Evolutionary conservation across 1,140 invertebrate species (phyloP).

Genomic region (Cyclina sinensis): DNA sequence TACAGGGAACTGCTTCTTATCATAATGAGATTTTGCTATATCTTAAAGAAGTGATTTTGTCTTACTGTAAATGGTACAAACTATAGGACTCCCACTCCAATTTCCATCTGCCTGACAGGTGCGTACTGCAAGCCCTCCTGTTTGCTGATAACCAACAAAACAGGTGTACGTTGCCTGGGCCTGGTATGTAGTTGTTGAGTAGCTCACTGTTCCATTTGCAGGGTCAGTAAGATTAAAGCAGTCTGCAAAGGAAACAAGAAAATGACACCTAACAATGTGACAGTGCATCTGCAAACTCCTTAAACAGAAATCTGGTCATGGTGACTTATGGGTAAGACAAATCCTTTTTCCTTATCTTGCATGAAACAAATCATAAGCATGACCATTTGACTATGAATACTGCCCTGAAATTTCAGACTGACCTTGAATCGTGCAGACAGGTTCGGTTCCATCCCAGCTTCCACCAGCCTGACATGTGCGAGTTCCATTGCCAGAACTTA

Average conservation of each 20-base stretch:
- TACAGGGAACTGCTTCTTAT: too few relatives aligned
- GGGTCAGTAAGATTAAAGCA: not conserved
- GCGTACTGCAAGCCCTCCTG: not conserved
- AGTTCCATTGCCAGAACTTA: not conserved
- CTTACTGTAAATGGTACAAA: slow-evolving; percentile 3
- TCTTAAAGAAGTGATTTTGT: too few relatives aligned
- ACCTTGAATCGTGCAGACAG: slow-evolving; percentile 34
- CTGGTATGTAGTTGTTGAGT: not conserved
- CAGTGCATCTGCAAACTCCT: too few relatives aligned
- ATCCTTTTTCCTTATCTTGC: too few relatives aligned
- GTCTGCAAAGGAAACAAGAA: slow-evolving; percentile 15
- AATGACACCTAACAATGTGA: too few relatives aligned
- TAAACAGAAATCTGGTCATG: too few relatives aligned
- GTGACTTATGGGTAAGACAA: too few relatives aligned
- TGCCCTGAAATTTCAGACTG: too few relatives aligned
- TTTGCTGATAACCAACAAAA: slow-evolving; percentile 4
- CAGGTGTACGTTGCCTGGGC: not conserved
- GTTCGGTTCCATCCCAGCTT: not conserved
- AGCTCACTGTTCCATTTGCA: not conserved
- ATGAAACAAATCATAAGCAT: too few relatives aligned
- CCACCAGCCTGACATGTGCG: slow-evolving; percentile 14
- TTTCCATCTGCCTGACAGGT: slow-evolving; percentile 8
- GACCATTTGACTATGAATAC: too few relatives aligned
- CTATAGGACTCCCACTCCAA: slow-evolving; percentile 11
- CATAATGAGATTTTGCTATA: too few relatives aligned